Base-by-base conservation (phyloP, 1,140 invertebrate species). In the Xylocopa sonorina region DNA sequence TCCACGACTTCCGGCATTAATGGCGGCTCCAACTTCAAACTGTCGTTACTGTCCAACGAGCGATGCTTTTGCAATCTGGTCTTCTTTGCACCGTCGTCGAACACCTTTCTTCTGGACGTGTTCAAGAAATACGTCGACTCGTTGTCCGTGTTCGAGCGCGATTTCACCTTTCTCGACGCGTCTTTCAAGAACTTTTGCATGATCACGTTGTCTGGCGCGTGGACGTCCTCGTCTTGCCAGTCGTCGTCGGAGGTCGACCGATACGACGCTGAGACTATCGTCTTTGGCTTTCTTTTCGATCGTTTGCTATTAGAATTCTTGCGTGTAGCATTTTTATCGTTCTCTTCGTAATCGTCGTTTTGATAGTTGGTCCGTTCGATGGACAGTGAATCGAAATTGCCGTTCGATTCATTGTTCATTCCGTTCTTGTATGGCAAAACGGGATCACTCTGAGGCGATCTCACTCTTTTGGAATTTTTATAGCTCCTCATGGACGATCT, bases 1-100 rank as follows among this genome's bases (percentile, higher is more conserved):
- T 92, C 88, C 18, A 91, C 76, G 41, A 93, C 86, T 80, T 92
- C 80, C 7, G 91, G 88, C 4, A 90, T 74, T 46, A 84, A 74
- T 0, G 91, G 92, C 18, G 89, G 88, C 58, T 89, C 85, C 55
- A 85, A 50, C 16, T 83, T 85, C 46, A 63, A 38, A n/a, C 58
- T 64, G 2, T 55, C 64, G 48, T 41, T 41, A 5, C 66, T 46
- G 27, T 84, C 83, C 24, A 50, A 34, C 12, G 34, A 24, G n/a
- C 66, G 83, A 72, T 63, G 55, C 14, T 24, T 58, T 12, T 10
- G 29, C 16, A 46, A 46, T 57, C 29, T 57, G 0, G 3, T 7
- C 48, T 12, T 50, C 29, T 16, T 84, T 0, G 9, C 9, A 32
- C 5, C 16, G 3, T 51, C 18, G 34, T 60, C 24, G 34, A 62